Conservation (phyloP, 2,888 invertebrate species). For the Polymixis lichenea region DNA sequence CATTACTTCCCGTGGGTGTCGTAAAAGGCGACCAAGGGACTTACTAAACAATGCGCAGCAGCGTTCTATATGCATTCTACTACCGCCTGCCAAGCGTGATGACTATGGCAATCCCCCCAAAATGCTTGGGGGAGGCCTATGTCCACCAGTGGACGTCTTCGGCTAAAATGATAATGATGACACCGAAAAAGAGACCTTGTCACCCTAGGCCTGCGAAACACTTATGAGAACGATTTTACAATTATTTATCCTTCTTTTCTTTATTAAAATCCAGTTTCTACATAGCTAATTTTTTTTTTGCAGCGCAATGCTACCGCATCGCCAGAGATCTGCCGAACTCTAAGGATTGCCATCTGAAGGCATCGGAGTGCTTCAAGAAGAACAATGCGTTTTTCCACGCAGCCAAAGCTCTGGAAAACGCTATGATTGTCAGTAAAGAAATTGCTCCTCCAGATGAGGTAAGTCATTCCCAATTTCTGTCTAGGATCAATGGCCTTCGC, state of each 20-base stretch:
- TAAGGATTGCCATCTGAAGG: slow-evolving; percentile 95
- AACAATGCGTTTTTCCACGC: slow-evolving; percentile 97
- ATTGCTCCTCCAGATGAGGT: slow-evolving; percentile 80
- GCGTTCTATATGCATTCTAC: too few species aligned
- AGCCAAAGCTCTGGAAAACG: slow-evolving; percentile 97
- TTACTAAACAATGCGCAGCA: too few species aligned
- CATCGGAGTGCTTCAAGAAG: slow-evolving; percentile 96
- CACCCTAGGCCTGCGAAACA: neutral
- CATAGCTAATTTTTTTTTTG: slow-evolving; percentile 73
- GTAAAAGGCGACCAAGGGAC: too few species aligned
- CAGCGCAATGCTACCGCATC: slow-evolving; percentile 97
- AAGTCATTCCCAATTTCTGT: slow-evolving; percentile 16
- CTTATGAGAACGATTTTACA: neutral
- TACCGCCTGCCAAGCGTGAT: too few species aligned
- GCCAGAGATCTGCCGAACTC: slow-evolving; percentile 95
- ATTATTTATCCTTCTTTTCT: too few species aligned
- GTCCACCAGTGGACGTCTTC: too few species aligned
- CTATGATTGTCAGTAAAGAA: slow-evolving; percentile 93
- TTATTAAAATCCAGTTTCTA: neutral
- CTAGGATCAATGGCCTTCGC: neutral
- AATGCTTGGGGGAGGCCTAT: too few species aligned
- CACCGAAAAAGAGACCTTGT: too few species aligned
- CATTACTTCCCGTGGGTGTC: too few species aligned
- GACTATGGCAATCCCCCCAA: too few species aligned
- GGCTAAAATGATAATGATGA: too few species aligned